phyloP scores from a whole-genome alignment of 2,113 vertebrate species.

The Psilopogon haemacephalus region DNA sequence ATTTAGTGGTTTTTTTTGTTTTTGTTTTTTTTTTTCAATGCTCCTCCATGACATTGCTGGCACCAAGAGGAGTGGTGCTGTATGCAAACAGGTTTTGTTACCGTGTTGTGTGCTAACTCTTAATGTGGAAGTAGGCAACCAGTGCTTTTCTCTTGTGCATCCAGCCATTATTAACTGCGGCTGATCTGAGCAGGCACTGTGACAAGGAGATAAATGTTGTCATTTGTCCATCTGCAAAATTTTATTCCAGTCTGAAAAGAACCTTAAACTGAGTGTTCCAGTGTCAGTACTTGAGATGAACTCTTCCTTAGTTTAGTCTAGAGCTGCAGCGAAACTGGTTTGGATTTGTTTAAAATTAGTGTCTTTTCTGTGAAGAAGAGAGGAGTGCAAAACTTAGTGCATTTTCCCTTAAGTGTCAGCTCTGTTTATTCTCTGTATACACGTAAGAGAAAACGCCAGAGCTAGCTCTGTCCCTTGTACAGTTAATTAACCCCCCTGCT shows the following conservation, averaged over 20 bases:
- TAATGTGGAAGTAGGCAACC: neutral
- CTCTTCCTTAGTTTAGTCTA: neutral
- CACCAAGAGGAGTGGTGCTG: neutral
- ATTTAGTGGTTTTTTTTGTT: neutral
- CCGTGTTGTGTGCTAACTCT: neutral
- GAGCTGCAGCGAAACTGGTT: neutral
- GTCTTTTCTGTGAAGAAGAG: neutral
- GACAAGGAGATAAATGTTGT: constrained; percentile 12
- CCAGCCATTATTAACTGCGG: neutral
- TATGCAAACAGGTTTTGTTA: neutral
- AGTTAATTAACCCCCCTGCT: constrained; percentile 69
- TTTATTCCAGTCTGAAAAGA: neutral
- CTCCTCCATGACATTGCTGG: neutral
- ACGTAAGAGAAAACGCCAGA: neutral
- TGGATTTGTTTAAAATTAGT: neutral
- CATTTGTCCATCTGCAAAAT: constrained; percentile 16
- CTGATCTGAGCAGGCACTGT: neutral
- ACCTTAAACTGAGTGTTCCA: neutral
- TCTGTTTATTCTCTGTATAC: neutral
- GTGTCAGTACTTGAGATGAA: neutral
- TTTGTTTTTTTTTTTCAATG: neutral
- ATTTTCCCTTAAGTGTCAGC: neutral
- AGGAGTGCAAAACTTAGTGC: neutral
- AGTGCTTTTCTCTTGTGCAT: neutral
- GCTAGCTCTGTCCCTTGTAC: constrained; percentile 30